Evolutionary conservation across 2,888 invertebrate species (phyloP), one percentile per base, ranked within the genome.

Genomic region (Chrysopilus asiliformis): DNA sequence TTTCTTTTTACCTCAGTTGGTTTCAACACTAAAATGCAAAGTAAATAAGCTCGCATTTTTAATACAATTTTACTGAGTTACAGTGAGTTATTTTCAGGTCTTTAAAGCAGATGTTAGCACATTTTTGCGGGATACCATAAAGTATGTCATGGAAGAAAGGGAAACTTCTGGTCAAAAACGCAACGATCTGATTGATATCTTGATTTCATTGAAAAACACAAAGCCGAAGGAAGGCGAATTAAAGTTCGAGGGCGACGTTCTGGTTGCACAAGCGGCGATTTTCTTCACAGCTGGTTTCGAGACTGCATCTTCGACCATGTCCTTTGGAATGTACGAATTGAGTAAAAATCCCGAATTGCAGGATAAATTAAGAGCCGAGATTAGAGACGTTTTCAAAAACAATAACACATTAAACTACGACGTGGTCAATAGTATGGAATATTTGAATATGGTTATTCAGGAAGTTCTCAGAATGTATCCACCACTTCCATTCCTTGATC

Each of bases 101-200:
- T 63, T 63, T 31, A 34, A 52, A 0, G 18, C 43, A 4, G 49
- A 58, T 8, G 51, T 51, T 15, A 41, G 53, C 0, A 42, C 47
- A 7, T 70, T 67, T 39, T 35, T 72, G 5, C 51, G 61, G 1
- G 41, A 40, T 0, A 52, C 55, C 1, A 61, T 70, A 3, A 54
- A 51, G 40, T 53, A 60, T 3, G 62, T 65, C 0, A 61, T 70
- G 29, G 34, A 49, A 1, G 53, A 63, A 9, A 53, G 71, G 3
- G 57, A 61, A 35, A 47, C 55, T 9, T 56, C 53, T 4, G 64
- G 60, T 4, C 34, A 44, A 0, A 51, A 51, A 7, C 52, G 67
- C 15, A 56, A 59, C 28, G 62, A 66, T 24, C 55, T 70, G 1
- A 55, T 58, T 17, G 69, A 70, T 43, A 52, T 66, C 12, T 50